Conservation (phyloP, 2,797 vertebrate genomes). For the Dipus sagitta region DNA sequence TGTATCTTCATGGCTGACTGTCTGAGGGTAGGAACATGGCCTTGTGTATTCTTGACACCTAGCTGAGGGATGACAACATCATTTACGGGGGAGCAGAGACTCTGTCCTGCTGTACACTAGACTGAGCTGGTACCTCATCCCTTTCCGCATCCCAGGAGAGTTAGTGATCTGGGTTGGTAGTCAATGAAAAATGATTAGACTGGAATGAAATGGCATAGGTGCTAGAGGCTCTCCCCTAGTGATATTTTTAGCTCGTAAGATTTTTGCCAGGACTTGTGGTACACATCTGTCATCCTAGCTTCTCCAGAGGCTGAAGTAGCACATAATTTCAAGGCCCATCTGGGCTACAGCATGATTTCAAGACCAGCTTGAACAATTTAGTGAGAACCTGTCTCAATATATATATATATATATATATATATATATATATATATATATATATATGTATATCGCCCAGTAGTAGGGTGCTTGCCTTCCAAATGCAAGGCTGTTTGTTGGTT, state of each 20-base stretch:
- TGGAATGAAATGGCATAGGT: background rate
- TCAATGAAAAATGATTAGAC: background rate
- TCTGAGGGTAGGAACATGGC: background rate
- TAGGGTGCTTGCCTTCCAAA: background rate
- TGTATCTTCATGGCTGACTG: background rate
- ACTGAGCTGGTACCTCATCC: background rate
- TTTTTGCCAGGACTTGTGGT: background rate
- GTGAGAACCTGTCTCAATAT: too few relatives aligned
- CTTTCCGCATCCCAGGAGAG: background rate
- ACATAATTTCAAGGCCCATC: too few relatives aligned
- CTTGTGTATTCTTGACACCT: background rate
- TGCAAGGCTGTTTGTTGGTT: background rate
- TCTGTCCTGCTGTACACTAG: background rate
- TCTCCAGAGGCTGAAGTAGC: too few relatives aligned
- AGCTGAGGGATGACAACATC: background rate
- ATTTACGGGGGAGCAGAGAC: background rate
- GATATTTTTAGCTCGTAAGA: background rate
- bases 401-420: too few relatives aligned
- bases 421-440: too few relatives aligned
- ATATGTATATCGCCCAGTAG: too few relatives aligned
- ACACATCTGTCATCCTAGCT: background rate
- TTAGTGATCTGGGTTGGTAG: background rate
- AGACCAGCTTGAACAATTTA: too few relatives aligned
- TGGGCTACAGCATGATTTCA: too few relatives aligned
- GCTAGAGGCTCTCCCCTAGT: background rate